Conservation (phyloP, 2,888 invertebrate genomes). For the Brachyopa scutellaris region DNA sequence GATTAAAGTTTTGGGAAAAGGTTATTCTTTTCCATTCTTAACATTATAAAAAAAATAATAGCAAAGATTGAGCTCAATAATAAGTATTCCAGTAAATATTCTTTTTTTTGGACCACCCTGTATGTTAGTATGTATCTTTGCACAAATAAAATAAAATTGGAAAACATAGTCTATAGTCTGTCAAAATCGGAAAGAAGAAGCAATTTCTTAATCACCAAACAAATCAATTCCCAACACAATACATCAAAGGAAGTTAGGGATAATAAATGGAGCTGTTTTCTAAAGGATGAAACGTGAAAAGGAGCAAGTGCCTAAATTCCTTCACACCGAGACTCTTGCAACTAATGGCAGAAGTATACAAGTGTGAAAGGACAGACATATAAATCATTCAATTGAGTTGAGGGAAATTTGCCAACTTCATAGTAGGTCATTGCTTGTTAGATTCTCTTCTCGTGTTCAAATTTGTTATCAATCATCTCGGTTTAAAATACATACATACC, state of each 20-base stretch:
- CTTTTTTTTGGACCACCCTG: too few relatives aligned
- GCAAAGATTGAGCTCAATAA: too few relatives aligned
- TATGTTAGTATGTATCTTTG: too few relatives aligned
- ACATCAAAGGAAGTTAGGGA: conserved; percentile 16
- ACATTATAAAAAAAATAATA: too few relatives aligned
- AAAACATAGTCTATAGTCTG: too few relatives aligned
- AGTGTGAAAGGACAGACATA: conserved; percentile 64
- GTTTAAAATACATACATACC: too few relatives aligned
- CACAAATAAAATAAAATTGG: too few relatives aligned
- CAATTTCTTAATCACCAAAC: conserved; percentile 7
- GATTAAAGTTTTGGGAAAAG: too few relatives aligned
- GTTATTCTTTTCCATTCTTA: too few relatives aligned
- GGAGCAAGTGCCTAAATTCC: conserved; percentile 49
- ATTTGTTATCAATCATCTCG: conserved; percentile 66
- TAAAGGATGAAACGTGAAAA: conserved; percentile 30
- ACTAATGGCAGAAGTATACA: conserved; percentile 61
- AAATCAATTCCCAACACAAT: conserved; percentile 36
- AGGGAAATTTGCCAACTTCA: conserved; percentile 66
- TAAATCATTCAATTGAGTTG: conserved; percentile 68
- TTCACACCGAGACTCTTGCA: conserved; percentile 34
- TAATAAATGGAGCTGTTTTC: conserved; percentile 38
- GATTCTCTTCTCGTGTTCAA: conserved; percentile 46
- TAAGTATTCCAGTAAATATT: too few relatives aligned
- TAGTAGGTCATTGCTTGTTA: conserved; percentile 55
- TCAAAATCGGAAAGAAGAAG: neutral